phyloP scores from a whole-genome alignment of 2,888 invertebrate genomes.

The Hypomecis punctinalis region DNA sequence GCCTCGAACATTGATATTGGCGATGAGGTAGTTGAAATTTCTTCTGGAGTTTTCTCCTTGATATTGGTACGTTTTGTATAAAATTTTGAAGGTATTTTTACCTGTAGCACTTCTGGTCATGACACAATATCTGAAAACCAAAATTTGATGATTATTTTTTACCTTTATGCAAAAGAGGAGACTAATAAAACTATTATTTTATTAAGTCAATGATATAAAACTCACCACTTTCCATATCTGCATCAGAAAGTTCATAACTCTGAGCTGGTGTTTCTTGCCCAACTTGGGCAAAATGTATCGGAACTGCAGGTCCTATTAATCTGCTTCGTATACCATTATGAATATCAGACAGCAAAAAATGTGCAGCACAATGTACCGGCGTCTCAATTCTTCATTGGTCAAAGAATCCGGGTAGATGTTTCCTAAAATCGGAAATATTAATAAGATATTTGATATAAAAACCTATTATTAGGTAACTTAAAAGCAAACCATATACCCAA shows the following conservation, averaged over 20 bases:
- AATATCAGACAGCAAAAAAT: slow-evolving; percentile 24
- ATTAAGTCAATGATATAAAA: neutral
- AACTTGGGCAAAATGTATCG: slow-evolving; percentile 17
- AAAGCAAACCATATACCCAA: neutral
- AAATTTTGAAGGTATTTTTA: slow-evolving; percentile 25
- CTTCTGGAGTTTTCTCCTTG: slow-evolving; percentile 3
- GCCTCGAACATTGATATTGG: slow-evolving; percentile 1
- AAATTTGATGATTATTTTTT: slow-evolving; percentile 1
- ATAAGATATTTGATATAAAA: slow-evolving; percentile 3
- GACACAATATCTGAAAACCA: neutral
- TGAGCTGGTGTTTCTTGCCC: slow-evolving; percentile 4
- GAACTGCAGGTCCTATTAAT: slow-evolving; percentile 30
- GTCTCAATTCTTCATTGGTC: slow-evolving; percentile 26
- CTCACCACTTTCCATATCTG: slow-evolving; percentile 3
- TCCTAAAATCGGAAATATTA: slow-evolving; percentile 17
- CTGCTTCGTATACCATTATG: slow-evolving; percentile 20
- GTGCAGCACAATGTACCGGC: slow-evolving; percentile 34
- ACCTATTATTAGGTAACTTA: neutral
- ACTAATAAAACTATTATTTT: no score
- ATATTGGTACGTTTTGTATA: no score
- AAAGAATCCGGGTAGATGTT: slow-evolving; percentile 31
- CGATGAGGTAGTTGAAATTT: neutral
- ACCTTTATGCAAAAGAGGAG: slow-evolving; percentile 1
- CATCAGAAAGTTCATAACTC: slow-evolving; percentile 8
- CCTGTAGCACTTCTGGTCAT: slow-evolving; percentile 20